phyloP scores from a whole-genome alignment of 2,888 invertebrate genomes.

The Scaeva pyrastri region DNA sequence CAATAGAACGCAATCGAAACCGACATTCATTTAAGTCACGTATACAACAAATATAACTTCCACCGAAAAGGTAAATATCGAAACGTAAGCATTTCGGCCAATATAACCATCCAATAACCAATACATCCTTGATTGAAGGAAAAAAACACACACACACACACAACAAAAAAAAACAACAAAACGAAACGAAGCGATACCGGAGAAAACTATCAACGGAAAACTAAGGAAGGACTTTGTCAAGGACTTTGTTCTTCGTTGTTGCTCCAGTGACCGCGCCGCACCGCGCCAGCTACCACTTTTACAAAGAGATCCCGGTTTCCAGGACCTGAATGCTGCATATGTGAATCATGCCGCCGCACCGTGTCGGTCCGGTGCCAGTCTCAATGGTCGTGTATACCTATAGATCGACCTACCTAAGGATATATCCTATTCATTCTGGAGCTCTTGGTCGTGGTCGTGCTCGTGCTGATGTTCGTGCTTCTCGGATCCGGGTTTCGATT shows the following conservation, averaged over 20 bases:
- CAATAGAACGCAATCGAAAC: slow-evolving; percentile 30
- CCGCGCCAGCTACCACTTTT: background rate
- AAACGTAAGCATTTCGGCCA: slow-evolving; percentile 59
- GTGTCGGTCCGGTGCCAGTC: too few relatives aligned
- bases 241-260: slow-evolving; percentile 33
- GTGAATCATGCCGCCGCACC: background rate
- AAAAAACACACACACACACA: background rate
- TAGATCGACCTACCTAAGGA: too few relatives aligned
- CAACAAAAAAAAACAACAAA: too few relatives aligned
- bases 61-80: slow-evolving; percentile 68
- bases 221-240: slow-evolving; percentile 48
- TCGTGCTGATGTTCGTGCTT: slow-evolving; percentile 46
- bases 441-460: too few relatives aligned
- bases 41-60: slow-evolving; percentile 70
- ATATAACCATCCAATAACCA: slow-evolving; percentile 6
- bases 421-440: too few relatives aligned
- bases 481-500: slow-evolving; percentile 60
- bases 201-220: slow-evolving; percentile 39
- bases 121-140: background rate
- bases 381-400: background rate
- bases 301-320: background rate
- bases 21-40: slow-evolving; percentile 68
- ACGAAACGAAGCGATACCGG: background rate
- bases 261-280: background rate
- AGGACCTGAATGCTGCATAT: slow-evolving; percentile 18